phyloP scores from a whole-genome alignment of 2,113 vertebrate species.

The Rallus limicola region DNA sequence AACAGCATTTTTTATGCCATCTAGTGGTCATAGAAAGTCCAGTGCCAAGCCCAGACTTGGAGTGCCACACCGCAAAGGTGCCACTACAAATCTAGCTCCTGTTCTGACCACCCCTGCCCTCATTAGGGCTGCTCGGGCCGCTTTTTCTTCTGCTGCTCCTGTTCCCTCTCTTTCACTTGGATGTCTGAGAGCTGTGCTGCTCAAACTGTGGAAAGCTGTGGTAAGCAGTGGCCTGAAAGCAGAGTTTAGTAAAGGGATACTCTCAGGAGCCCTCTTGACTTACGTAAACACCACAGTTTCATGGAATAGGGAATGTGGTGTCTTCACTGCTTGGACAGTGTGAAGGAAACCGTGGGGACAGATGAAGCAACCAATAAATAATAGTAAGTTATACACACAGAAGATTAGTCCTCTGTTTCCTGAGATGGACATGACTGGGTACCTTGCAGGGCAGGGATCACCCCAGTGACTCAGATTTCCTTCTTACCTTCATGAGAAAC shows the following conservation, averaged over 20 bases:
- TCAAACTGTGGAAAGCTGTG: neutral
- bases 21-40: constrained; percentile 35
- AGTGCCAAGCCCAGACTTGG: neutral
- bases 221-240: neutral
- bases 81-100: neutral
- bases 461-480: too few relatives aligned
- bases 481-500: too few relatives aligned
- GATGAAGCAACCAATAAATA: neutral
- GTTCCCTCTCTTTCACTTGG: neutral
- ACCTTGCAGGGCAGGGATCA: neutral
- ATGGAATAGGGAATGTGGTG: neutral
- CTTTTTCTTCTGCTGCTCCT: neutral
- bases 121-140: neutral
- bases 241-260: neutral
- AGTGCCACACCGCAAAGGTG: neutral
- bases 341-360: neutral
- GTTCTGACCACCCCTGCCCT: neutral
- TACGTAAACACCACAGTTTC: neutral
- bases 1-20: constrained; percentile 44
- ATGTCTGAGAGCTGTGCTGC: neutral
- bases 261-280: neutral
- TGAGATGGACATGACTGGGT: neutral
- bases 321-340: neutral
- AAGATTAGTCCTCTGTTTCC: neutral
- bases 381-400: neutral